A percentile compares a stretch with the other conserved stretches of the same genome.
Conservation (phyloP, 2,888 invertebrate species). For the Oegoconia quadripuncta region DNA sequence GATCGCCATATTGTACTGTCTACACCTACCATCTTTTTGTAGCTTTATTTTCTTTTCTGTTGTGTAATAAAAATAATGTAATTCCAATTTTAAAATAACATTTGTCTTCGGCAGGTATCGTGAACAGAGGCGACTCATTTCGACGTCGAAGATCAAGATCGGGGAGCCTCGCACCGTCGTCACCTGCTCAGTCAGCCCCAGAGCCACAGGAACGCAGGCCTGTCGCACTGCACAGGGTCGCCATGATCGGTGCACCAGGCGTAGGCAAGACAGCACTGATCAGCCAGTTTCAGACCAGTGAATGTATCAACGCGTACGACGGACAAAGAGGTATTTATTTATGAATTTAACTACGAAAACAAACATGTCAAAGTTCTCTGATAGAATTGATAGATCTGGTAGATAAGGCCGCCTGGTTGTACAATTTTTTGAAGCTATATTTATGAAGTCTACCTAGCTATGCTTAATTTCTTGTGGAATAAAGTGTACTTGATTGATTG, state of each 20-base stretch:
- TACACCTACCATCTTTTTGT: not conserved
- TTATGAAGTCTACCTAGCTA: no score
- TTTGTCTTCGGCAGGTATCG: constrained; percentile 86
- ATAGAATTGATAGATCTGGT: no score
- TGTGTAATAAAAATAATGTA: not conserved
- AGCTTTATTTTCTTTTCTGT: not conserved
- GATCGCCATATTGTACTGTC: not conserved
- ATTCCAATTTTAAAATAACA: not conserved
- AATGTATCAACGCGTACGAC: constrained; percentile 96
- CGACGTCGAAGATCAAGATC: constrained; percentile 90
- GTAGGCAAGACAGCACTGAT: constrained; percentile 92
- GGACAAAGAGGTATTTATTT: constrained; percentile 83
- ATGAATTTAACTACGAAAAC: no score
- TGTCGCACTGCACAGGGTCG: constrained; percentile 82
- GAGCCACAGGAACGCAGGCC: constrained; percentile 72
- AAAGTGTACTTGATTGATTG: no score
- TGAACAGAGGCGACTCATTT: constrained; percentile 96
- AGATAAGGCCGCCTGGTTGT: no score
- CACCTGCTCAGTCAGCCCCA: constrained; percentile 60
- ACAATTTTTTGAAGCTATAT: no score
- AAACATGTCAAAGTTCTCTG: no score
- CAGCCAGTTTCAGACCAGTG: constrained; percentile 95
- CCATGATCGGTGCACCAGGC: constrained; percentile 87
- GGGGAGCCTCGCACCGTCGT: constrained; percentile 86
- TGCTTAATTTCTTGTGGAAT: no score